Evolutionary conservation across 2,797 vertebrate genomes (phyloP).

Genomic region (Sebastes cheni): DNA sequence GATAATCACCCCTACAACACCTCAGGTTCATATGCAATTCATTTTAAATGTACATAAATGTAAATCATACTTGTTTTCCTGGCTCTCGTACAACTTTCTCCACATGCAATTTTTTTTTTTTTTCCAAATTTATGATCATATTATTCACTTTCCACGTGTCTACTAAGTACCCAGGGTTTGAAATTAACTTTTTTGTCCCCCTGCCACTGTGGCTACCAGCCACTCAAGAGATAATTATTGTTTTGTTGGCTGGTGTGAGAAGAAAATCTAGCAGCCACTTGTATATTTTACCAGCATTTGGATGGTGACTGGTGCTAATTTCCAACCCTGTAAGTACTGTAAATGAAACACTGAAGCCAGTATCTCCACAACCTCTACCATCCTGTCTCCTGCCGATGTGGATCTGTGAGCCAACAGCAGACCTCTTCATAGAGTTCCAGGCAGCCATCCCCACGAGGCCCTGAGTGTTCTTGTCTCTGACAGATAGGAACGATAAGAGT

Average conservation of each 20-base stretch:
- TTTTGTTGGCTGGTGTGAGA: too few relatives aligned
- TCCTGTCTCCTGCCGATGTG: conserved; percentile 20
- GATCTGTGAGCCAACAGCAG: conserved; percentile 57
- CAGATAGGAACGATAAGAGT: conserved; percentile 71
- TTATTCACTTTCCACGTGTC: not conserved
- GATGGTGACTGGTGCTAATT: too few relatives aligned
- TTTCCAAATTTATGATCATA: not conserved
- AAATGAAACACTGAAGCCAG: not conserved
- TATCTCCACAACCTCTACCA: not conserved
- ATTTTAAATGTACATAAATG: not conserved
- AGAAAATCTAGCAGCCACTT: too few relatives aligned
- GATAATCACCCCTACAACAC: not conserved
- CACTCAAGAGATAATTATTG: too few relatives aligned
- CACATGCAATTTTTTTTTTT: not conserved
- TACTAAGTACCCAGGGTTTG: too few relatives aligned
- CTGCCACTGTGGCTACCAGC: too few relatives aligned
- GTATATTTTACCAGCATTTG: too few relatives aligned
- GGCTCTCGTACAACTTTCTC: not conserved
- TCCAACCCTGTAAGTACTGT: not conserved
- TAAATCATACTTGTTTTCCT: not conserved
- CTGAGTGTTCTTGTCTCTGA: conserved; percentile 65
- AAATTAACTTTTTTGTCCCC: too few relatives aligned
- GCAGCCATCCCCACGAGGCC: conserved; percentile 60
- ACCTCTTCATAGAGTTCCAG: conserved; percentile 65
- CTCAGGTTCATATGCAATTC: not conserved